phyloP scores from a whole-genome alignment of 2,113 vertebrate genomes.

The Equus quagga region DNA sequence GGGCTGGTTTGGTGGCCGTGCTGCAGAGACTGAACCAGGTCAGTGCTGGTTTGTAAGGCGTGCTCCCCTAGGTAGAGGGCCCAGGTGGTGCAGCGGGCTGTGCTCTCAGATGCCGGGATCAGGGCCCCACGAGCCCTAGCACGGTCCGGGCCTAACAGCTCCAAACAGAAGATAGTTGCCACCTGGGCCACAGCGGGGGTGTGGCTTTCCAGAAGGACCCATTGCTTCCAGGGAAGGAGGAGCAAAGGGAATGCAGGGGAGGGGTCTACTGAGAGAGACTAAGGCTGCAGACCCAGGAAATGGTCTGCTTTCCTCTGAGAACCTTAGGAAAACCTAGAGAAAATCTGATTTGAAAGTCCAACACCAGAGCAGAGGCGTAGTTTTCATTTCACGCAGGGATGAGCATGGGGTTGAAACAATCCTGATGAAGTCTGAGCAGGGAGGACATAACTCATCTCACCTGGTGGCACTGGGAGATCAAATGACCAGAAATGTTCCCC shows the following conservation, averaged over 20 bases:
- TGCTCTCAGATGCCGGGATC: conserved; percentile 74
- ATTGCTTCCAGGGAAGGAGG: conserved; percentile 55
- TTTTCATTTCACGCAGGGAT: conserved; percentile 84
- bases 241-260: not conserved
- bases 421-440: conserved; percentile 81
- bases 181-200: conserved; percentile 73
- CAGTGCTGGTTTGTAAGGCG: not conserved
- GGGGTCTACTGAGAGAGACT: conserved; percentile 73
- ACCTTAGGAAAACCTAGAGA: conserved; percentile 78
- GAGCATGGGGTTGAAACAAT: conserved; percentile 81
- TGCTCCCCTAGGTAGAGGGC: not conserved
- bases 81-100: not conserved
- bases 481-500: conserved; percentile 81
- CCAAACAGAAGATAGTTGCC: conserved; percentile 74
- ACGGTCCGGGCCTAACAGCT: conserved; percentile 28
- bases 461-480: conserved; percentile 82
- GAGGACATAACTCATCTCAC: conserved; percentile 83
- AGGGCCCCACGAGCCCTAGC: conserved; percentile 27
- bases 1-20: not conserved
- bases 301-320: conserved; percentile 82
- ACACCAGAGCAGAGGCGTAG: conserved; percentile 76
- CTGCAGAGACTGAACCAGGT: not conserved
- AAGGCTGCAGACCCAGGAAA: conserved; percentile 82
- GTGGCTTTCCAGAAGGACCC: conserved; percentile 80
- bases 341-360: conserved; percentile 84